A percentile compares a stretch with the other conserved stretches of the same genome.
phyloP scores from a whole-genome alignment of 2,797 vertebrate species.

The Sebastes baramenuke region DNA sequence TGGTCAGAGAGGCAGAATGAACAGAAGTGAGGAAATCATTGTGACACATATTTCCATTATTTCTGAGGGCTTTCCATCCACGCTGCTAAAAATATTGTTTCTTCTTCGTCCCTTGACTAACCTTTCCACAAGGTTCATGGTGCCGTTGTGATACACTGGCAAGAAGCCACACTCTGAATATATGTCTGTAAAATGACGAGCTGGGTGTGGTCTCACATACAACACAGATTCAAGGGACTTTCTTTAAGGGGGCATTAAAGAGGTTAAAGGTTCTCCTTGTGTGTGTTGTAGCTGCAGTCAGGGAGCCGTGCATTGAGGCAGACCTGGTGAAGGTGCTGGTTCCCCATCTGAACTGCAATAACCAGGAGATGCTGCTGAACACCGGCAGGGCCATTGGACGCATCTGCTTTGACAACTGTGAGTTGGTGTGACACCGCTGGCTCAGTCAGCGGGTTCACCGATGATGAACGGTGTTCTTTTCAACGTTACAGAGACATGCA shows the following conservation, averaged over 20 bases:
- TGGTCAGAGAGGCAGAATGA: not conserved
- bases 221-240: not conserved
- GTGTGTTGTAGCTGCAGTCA: slow-evolving; percentile 81
- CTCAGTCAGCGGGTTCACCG: not conserved
- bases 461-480: not conserved
- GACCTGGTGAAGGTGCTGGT: slow-evolving; percentile 85
- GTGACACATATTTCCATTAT: not conserved
- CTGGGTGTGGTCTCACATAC: not conserved
- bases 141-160: not conserved
- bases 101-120: not conserved
- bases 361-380: slow-evolving; percentile 88
- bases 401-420: slow-evolving; percentile 91
- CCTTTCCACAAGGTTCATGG: not conserved
- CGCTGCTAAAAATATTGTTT: not conserved
- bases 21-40: no score
- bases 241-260: not conserved
- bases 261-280: not conserved
- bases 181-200: not conserved
- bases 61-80: not conserved
- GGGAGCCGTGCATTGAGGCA: slow-evolving; percentile 86
- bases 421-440: slow-evolving; percentile 56
- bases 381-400: slow-evolving; percentile 89
- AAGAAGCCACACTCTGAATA: not conserved
- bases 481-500: not conserved
- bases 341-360: slow-evolving; percentile 84